Conservation (phyloP, 2,797 vertebrate species). For the Manis javanica region DNA sequence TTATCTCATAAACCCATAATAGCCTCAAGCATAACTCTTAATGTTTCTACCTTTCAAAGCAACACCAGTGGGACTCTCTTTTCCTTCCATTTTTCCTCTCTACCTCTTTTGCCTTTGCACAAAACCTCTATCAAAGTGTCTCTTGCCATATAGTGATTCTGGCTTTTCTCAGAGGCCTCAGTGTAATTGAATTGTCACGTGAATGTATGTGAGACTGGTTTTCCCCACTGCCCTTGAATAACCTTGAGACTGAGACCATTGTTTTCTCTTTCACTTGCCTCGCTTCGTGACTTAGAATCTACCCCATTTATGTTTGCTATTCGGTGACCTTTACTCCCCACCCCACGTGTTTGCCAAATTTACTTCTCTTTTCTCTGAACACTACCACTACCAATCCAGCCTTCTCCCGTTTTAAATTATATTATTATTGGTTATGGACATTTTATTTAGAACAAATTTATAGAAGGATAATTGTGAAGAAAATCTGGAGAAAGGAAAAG, state of each 20-base stretch:
- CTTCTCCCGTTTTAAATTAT: background rate
- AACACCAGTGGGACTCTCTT: background rate
- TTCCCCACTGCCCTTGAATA: rapidly evolving
- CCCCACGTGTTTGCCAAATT: background rate
- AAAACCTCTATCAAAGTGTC: rapidly evolving
- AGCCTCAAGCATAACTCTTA: background rate
- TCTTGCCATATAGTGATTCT: background rate
- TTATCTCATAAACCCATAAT: background rate
- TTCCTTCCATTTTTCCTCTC: background rate
- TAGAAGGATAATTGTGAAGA: background rate
- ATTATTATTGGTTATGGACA: background rate
- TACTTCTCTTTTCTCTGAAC: background rate
- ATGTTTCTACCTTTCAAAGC: background rate
- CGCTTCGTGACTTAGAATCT: background rate
- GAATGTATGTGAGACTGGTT: background rate
- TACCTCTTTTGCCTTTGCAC: background rate
- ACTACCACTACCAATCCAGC: background rate
- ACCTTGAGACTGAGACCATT: background rate
- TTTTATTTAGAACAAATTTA: background rate
- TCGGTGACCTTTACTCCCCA: background rate
- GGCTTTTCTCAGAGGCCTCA: background rate
- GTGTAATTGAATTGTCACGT: background rate
- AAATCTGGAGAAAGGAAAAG: background rate
- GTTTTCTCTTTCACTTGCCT: background rate
- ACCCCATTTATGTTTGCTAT: background rate